Conservation (phyloP, 2,113 vertebrate genomes). For the Salvelinus namaycush region DNA sequence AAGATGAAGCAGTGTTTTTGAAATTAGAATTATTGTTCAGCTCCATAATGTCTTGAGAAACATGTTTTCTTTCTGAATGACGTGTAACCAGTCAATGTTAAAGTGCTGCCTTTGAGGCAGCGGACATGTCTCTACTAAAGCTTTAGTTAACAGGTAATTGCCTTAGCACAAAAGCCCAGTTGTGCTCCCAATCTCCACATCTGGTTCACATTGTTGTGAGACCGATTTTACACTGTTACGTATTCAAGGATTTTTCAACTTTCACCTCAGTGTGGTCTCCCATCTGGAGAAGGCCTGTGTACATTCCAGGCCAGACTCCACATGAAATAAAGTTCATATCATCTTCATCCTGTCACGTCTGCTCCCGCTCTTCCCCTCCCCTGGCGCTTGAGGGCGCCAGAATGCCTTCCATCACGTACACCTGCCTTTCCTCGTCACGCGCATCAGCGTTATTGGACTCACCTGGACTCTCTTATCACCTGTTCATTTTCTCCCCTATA, state of each 20-base stretch:
- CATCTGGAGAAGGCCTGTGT: slow-evolving; percentile 27
- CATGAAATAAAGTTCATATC: neutral
- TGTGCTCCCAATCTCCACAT: slow-evolving; percentile 57
- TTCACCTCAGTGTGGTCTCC: slow-evolving; percentile 53
- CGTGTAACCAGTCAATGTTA: slow-evolving; percentile 7
- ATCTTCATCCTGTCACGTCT: slow-evolving; percentile 28
- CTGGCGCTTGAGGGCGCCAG: too few relatives aligned
- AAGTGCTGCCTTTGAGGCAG: slow-evolving; percentile 9
- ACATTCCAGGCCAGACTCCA: slow-evolving; percentile 39
- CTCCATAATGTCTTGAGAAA: neutral
- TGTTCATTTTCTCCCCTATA: too few relatives aligned
- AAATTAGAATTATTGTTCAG: neutral
- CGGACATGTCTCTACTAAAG: slow-evolving; percentile 10
- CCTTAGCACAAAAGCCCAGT: slow-evolving; percentile 59
- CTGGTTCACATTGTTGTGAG: slow-evolving; percentile 60
- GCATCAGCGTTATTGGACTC: too few relatives aligned
- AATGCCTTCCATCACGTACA: too few relatives aligned
- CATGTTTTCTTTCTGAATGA: neutral
- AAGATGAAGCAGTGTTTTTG: neutral
- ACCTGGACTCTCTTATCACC: too few relatives aligned
- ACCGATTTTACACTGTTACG: slow-evolving; percentile 47
- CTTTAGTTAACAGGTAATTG: slow-evolving; percentile 36
- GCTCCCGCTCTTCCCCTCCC: too few relatives aligned
- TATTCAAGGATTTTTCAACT: slow-evolving; percentile 46
- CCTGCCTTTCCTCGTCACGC: too few relatives aligned